A percentile compares a stretch with the other conserved stretches of the same genome.
phyloP scores from a whole-genome alignment of 2,113 vertebrate genomes.

The Paramisgurnus dabryanus region DNA sequence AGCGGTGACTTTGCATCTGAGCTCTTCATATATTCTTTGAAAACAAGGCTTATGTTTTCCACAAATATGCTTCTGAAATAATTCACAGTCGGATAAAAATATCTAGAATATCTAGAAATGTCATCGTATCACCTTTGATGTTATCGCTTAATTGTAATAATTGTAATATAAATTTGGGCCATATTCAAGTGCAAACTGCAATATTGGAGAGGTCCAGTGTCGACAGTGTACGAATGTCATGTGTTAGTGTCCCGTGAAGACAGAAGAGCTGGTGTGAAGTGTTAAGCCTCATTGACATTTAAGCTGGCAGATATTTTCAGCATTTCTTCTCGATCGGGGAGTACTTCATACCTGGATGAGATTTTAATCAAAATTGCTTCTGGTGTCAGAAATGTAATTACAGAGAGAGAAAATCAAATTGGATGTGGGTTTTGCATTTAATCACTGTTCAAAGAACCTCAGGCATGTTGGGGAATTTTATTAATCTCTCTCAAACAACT shows the following conservation, averaged over 20 bases:
- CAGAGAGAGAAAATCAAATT: constrained; percentile 58
- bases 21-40: no score
- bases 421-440: constrained; percentile 54
- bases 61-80: background rate
- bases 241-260: constrained; percentile 3
- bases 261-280: constrained; percentile 27
- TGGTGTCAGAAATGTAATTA: constrained; percentile 59
- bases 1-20: no score
- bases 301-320: constrained; percentile 28
- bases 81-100: constrained; percentile 2
- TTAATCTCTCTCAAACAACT: constrained; percentile 45
- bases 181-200: background rate
- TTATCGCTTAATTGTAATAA: background rate
- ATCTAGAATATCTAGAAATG: background rate
- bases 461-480: constrained; percentile 33
- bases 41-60: no score
- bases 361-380: constrained; percentile 62
- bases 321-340: constrained; percentile 47
- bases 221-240: constrained; percentile 18
- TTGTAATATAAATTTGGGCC: background rate
- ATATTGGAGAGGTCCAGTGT: constrained; percentile 24
- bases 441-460: constrained; percentile 49
- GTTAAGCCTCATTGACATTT: constrained; percentile 34
- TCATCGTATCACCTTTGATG: background rate
- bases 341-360: constrained; percentile 60